Percentiles rank a stretch among this genome's conserved stretches.
phyloP scores from a whole-genome alignment of 2,113 vertebrate species.

The Nestor notabilis region DNA sequence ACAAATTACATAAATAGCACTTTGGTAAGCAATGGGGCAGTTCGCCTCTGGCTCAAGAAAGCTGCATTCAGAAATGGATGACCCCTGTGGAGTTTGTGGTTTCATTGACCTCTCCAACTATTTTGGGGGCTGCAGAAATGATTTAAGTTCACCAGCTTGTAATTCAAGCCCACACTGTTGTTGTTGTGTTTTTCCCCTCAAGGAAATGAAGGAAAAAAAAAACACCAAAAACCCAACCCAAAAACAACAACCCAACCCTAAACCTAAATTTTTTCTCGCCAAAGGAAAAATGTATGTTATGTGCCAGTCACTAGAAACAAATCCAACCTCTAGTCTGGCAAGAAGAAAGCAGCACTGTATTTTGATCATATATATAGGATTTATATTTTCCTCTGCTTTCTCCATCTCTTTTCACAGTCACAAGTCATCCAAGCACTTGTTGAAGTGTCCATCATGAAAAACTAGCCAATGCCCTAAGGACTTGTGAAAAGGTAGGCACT shows the following conservation, averaged over 20 bases:
- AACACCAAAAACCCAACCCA: not conserved
- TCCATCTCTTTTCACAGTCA: not conserved
- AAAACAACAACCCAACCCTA: not conserved
- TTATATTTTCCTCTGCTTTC: not conserved
- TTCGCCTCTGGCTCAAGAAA: slow-evolving; percentile 10
- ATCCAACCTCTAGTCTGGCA: not conserved
- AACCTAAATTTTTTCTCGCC: not conserved
- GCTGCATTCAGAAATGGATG: not conserved
- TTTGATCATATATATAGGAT: not conserved
- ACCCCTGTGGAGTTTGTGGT: not conserved
- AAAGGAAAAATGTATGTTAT: not conserved
- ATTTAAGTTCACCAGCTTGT: slow-evolving; percentile 17
- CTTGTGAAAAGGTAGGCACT: not conserved
- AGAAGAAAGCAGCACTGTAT: slow-evolving; percentile 7
- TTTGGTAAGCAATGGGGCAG: not conserved
- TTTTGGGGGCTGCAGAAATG: slow-evolving; percentile 27
- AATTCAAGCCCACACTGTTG: slow-evolving; percentile 2
- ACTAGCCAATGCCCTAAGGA: not conserved
- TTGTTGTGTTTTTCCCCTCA: not conserved
- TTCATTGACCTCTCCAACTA: slow-evolving; percentile 24
- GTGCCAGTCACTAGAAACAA: not conserved
- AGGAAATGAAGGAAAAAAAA: not conserved
- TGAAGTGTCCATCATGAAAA: not conserved
- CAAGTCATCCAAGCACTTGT: not conserved
- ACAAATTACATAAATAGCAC: slow-evolving; percentile 27